Evolutionary conservation across 1,140 invertebrate genomes (phyloP).

Genomic region (Camponotus vicinus): DNA sequence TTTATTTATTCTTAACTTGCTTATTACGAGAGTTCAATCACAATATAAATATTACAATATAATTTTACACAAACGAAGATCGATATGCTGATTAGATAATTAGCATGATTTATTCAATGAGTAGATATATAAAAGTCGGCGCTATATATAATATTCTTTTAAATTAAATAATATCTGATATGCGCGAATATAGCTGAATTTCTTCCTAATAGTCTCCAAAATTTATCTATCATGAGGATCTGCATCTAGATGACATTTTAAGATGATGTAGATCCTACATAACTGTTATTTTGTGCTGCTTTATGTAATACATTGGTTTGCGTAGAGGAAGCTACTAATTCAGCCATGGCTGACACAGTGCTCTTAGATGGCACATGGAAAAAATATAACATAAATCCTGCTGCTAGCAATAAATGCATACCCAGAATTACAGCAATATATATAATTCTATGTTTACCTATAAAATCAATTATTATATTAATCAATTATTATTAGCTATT

Average conservation of each 20-base stretch:
- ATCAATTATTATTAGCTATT: background rate
- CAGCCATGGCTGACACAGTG: background rate
- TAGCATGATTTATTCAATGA: background rate
- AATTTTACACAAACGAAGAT: slow-evolving; percentile 41
- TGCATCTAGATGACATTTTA: background rate
- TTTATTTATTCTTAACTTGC: slow-evolving; percentile 34
- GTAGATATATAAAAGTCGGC: background rate
- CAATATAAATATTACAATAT: slow-evolving; percentile 62
- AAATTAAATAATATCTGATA: slow-evolving; percentile 21
- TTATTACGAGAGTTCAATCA: slow-evolving; percentile 54
- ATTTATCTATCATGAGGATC: background rate
- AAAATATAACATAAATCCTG: slow-evolving; percentile 94
- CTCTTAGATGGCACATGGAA: slow-evolving; percentile 86
- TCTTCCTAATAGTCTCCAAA: background rate
- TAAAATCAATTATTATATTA: slow-evolving; percentile 53
- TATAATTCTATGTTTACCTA: slow-evolving; percentile 89
- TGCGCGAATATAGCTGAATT: background rate
- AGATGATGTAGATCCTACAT: background rate
- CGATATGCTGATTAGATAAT: slow-evolving; percentile 12
- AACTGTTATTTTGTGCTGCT: background rate
- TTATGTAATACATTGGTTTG: slow-evolving; percentile 30
- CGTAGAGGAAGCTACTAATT: background rate
- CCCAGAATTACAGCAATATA: slow-evolving; percentile 90
- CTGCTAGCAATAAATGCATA: slow-evolving; percentile 93
- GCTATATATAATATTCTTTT: slow-evolving; percentile 1